Percentiles rank a stretch among this genome's conserved stretches.
phyloP scores from a whole-genome alignment of 2,113 vertebrate genomes.

The Oxygymnocypris stewartii region DNA sequence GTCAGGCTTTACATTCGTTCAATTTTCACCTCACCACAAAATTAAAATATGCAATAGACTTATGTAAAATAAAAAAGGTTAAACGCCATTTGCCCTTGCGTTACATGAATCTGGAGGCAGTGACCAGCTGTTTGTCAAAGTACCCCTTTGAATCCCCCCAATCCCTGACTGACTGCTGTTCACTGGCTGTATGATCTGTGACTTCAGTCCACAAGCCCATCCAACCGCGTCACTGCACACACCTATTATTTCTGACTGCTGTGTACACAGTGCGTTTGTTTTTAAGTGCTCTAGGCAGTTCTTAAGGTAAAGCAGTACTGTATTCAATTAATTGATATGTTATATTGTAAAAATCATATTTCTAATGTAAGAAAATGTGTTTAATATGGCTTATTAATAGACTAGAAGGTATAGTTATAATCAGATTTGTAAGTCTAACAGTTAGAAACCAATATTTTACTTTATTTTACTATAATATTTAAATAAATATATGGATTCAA shows the following conservation, averaged over 20 bases:
- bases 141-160: conserved; percentile 61
- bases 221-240: conserved; percentile 55
- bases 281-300: conserved; percentile 13
- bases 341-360: neutral
- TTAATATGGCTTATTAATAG: neutral
- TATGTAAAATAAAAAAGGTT: neutral
- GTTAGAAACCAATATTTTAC: neutral
- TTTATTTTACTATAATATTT: neutral
- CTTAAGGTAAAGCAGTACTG: conserved; percentile 16
- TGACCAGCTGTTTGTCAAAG: conserved; percentile 66
- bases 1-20: neutral
- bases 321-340: neutral
- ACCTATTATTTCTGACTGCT: conserved; percentile 32
- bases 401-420: neutral
- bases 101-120: conserved; percentile 28
- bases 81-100: neutral
- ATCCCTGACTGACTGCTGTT: conserved; percentile 59
- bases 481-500: neutral
- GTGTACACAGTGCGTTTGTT: neutral
- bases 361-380: too few relatives aligned
- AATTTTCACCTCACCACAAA: neutral
- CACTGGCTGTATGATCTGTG: conserved; percentile 67
- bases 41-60: neutral
- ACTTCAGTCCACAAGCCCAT: conserved; percentile 42
- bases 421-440: neutral